phyloP scores from a whole-genome alignment of 2,888 invertebrate species.

The Keiferia lycopersicella region DNA sequence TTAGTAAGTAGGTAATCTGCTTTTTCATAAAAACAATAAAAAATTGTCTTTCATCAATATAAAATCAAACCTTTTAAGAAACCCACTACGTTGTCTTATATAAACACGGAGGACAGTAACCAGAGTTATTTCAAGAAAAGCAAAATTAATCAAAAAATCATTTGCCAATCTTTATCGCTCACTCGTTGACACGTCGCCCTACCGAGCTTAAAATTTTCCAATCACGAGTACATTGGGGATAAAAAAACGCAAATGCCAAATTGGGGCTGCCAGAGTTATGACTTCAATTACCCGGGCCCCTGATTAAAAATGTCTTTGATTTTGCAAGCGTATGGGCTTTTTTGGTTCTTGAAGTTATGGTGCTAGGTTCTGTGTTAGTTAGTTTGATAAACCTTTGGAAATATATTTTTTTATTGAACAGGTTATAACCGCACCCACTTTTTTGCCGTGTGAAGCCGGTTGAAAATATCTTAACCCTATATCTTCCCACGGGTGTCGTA shows the following conservation, averaged over 20 bases:
- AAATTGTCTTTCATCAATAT: too few species aligned
- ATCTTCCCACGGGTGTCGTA: too few species aligned
- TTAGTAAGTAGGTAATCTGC: too few species aligned
- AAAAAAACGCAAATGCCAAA: slow-evolving; percentile 76
- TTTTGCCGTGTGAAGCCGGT: too few species aligned
- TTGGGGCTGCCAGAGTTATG: slow-evolving; percentile 76
- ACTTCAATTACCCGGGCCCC: slow-evolving; percentile 71
- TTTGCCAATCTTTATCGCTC: slow-evolving; percentile 33
- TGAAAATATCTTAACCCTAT: too few species aligned
- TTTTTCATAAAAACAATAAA: too few species aligned
- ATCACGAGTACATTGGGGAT: slow-evolving; percentile 64
- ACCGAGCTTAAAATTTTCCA: slow-evolving; percentile 60
- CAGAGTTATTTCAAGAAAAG: too few species aligned
- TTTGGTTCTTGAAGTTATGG: slow-evolving; percentile 24
- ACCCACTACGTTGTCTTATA: too few species aligned
- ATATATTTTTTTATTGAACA: too few species aligned
- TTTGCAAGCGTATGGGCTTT: slow-evolving; percentile 57
- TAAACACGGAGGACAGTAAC: too few species aligned
- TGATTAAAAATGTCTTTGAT: slow-evolving; percentile 78
- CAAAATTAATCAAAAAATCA: slow-evolving; percentile 26
- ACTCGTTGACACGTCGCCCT: slow-evolving; percentile 51
- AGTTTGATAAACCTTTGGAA: neutral
- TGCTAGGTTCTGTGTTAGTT: neutral
- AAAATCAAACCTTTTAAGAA: too few species aligned
- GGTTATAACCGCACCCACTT: too few species aligned